Base-by-base conservation (phyloP, 2,113 vertebrate genomes). In the Phocoena phocoena region DNA sequence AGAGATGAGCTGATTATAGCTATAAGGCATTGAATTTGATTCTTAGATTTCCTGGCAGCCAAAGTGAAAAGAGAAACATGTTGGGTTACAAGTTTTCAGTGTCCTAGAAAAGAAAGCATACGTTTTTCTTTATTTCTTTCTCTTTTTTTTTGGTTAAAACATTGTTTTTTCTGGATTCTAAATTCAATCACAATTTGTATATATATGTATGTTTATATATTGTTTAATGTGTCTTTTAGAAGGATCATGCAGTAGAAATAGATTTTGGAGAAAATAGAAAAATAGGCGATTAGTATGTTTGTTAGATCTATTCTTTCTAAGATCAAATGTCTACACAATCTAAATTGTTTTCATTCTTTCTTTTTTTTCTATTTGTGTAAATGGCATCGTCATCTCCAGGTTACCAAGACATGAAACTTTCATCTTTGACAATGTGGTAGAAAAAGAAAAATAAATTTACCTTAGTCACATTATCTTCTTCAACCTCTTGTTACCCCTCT, bases 41-140 rank as follows among this genome's bases (percentile, higher is more conserved):
- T 95, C 97, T 93, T 95, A 93, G 73, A 81, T 97, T 97, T 96
- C 96, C 53, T 94, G 12, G 17, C 31, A 74, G 60, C 47, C 84
- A 74, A 96, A 53, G 44, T 96, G 36, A 93, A 97, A 76, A 91
- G 50, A 85, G 88, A 95, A 84, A 44, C 44, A 67, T 77, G n/a
- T 44, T 96, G 31, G 33, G n/a, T 83, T 95, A 81, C 13, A 90
- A 6, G 62, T 93, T 87, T 90, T 88, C 83, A 50, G 13, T 96
- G 21, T 90, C 68, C 88, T 93, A 62, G 55, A 86, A 93, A 71
- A 79, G 33, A 89, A 95, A 88, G 50, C n/a, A 53, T 53, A 50
- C 20, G 62, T 68, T 88, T 53, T n/a, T 63, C 50, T 83, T 83
- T 4, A 18, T 21, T 58, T 20, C 18, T 58, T 58, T 55, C 17